Percentiles rank a stretch among this genome's conserved stretches.
phyloP scores from a whole-genome alignment of 2,113 vertebrate species.

The Syngnathus scovelli region DNA sequence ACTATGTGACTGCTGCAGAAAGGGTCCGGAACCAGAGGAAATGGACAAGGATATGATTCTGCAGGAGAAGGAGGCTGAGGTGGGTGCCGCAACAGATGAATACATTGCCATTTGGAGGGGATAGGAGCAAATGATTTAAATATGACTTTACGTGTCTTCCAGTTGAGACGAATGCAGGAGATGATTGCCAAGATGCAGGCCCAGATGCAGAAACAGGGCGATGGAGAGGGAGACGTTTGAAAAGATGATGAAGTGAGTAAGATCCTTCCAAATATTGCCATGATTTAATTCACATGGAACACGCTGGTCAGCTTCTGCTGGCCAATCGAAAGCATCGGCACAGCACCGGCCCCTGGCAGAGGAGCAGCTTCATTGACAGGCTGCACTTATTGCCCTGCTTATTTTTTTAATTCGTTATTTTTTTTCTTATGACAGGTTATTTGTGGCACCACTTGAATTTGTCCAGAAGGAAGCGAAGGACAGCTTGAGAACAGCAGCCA shows the following conservation, averaged over 20 bases:
- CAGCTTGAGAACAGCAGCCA: constrained; percentile 3
- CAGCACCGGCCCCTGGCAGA: too few relatives aligned
- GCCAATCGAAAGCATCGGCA: too few relatives aligned
- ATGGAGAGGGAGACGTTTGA: constrained; percentile 66
- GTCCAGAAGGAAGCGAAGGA: constrained; percentile 31
- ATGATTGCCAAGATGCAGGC: constrained; percentile 98
- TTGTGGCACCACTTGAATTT: constrained; percentile 26
- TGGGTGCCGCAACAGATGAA: constrained; percentile 41
- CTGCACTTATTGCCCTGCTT: too few relatives aligned
- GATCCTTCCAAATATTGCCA: not conserved
- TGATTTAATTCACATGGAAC: too few relatives aligned
- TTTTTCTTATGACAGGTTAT: constrained; percentile 35
- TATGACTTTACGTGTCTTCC: not conserved
- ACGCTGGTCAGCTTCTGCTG: too few relatives aligned
- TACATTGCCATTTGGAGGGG: too few relatives aligned
- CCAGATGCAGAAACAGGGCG: constrained; percentile 92
- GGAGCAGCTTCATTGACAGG: too few relatives aligned
- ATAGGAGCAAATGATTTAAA: too few relatives aligned
- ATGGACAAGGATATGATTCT: constrained; percentile 96
- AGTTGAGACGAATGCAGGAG: constrained; percentile 97
- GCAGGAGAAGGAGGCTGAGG: constrained; percentile 97
- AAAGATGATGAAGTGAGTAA: constrained; percentile 60
- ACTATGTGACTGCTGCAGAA: constrained; percentile 64
- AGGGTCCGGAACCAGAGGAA: constrained; percentile 87
- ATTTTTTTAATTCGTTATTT: not conserved